phyloP scores from a whole-genome alignment of 2,113 vertebrate species.

The Eclectus roratus region DNA sequence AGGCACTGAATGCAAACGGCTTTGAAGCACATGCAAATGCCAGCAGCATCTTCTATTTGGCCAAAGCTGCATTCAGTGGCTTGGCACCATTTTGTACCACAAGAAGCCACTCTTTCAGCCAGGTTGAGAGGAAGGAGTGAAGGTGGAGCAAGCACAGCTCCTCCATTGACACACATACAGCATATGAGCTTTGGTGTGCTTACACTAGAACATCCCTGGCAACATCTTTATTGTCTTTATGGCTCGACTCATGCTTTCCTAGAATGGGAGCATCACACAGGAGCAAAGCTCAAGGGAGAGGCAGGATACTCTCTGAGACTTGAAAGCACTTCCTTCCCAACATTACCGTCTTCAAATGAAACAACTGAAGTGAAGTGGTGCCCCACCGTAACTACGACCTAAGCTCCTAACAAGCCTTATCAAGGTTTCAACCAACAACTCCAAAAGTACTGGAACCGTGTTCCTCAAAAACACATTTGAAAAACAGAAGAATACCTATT shows the following conservation, averaged over 20 bases:
- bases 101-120: rapidly evolving
- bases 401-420: background rate
- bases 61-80: background rate
- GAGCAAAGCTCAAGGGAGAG: background rate
- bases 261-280: background rate
- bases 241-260: background rate
- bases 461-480: background rate
- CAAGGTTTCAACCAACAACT: background rate
- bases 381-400: background rate
- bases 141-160: background rate
- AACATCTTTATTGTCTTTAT: background rate
- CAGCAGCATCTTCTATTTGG: background rate
- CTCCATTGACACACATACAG: rapidly evolving
- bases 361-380: background rate
- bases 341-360: background rate
- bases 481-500: background rate
- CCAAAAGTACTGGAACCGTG: background rate
- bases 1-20: background rate
- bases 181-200: background rate
- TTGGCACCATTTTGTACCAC: background rate
- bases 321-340: background rate
- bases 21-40: background rate
- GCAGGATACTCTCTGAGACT: background rate
- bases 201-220: background rate
- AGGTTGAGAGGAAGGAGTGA: background rate